These are phyloP conservation scores for Mesitornis unicolor DNA, from an alignment of 2,113 vertebrate species.

Conservation along the genomic window DNA sequence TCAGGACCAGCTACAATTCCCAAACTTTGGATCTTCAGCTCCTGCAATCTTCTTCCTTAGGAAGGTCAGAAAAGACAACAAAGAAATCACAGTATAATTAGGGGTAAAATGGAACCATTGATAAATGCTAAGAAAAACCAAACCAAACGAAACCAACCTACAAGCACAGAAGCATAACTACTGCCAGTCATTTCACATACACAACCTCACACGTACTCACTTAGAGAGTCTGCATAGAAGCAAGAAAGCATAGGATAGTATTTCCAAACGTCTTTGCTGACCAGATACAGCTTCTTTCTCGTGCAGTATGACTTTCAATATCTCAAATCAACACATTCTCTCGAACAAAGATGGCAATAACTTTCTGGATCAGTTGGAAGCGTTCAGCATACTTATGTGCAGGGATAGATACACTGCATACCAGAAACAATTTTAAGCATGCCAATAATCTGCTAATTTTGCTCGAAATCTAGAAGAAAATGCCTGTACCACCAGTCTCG, in stretches of 20 bases:
- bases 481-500: not conserved
- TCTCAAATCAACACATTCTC: not conserved
- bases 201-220: not conserved
- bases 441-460: not conserved
- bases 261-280: not conserved
- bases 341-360: not conserved
- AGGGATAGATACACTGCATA: not conserved
- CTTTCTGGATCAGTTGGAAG: not conserved
- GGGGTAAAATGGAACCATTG: not conserved
- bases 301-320: not conserved
- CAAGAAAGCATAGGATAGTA: not conserved
- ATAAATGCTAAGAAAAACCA: not conserved
- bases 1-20: not conserved
- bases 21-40: not conserved
- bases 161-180: not conserved
- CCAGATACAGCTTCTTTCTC: not conserved
- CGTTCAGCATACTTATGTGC: not conserved
- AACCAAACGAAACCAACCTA: not conserved
- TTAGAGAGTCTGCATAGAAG: rapidly evolving
- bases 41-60: not conserved
- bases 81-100: not conserved
- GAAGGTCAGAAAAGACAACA: not conserved
- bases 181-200: not conserved
- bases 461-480: not conserved
- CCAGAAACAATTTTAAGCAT: not conserved